A percentile compares a stretch with the other conserved stretches of the same genome.
Evolutionary conservation across 2,113 vertebrate species (phyloP).

Genomic region (Dromaius novaehollandiae): DNA sequence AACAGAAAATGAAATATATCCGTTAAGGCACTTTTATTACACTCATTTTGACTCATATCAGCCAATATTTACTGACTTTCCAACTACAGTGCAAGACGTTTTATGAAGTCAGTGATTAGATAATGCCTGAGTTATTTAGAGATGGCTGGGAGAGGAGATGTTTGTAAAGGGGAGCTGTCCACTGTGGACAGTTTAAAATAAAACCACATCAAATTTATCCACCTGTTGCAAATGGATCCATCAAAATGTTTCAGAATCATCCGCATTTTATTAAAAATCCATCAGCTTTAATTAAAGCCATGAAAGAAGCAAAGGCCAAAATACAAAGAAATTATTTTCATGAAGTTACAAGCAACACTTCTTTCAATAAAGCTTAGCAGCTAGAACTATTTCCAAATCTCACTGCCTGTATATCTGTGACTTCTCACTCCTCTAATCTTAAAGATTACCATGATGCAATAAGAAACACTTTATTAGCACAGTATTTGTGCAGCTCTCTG

Average conservation of each 20-base stretch:
- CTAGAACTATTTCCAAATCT: background rate
- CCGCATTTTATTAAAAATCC: background rate
- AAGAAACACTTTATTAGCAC: background rate
- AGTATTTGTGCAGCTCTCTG: background rate
- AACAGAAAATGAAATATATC: background rate
- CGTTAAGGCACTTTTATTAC: background rate
- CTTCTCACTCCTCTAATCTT: background rate
- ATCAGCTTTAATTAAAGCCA: background rate
- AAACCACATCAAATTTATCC: background rate
- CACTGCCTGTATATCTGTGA: background rate
- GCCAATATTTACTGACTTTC: background rate
- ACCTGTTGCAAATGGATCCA: conserved; percentile 8
- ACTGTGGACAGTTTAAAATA: background rate
- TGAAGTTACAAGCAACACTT: background rate
- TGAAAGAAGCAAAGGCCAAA: background rate
- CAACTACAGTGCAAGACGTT: background rate
- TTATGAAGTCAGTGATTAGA: background rate
- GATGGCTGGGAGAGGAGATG: background rate
- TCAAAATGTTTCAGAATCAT: background rate
- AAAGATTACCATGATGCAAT: background rate
- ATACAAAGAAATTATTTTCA: background rate
- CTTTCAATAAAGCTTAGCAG: background rate
- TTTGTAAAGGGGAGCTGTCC: background rate
- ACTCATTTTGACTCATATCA: background rate
- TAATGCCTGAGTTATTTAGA: background rate